Evolutionary conservation across 2,888 invertebrate genomes (phyloP).

Genomic region (Archips xylosteana): DNA sequence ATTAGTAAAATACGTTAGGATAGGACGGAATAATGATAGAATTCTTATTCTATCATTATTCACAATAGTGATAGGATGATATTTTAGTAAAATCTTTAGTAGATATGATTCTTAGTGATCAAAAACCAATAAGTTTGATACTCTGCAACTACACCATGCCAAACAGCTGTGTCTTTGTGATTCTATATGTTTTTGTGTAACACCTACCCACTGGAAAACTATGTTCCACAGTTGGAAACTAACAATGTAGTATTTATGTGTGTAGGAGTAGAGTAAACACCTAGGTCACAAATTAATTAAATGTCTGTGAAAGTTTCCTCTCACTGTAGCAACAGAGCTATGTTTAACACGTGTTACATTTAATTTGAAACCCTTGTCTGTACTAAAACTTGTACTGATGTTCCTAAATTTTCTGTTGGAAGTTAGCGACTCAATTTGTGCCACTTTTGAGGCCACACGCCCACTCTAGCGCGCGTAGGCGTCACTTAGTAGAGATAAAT

Average conservation of each 20-base stretch:
- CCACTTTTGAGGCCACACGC: slow-evolving; percentile 2
- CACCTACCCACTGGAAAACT: neutral
- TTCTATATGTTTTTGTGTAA: neutral
- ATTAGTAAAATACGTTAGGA: too few relatives aligned
- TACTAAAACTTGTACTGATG: slow-evolving; percentile 9
- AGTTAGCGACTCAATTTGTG: slow-evolving; percentile 8
- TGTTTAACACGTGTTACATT: slow-evolving; percentile 12
- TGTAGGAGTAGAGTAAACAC: neutral
- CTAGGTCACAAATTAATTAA: slow-evolving; percentile 7
- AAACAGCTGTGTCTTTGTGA: neutral
- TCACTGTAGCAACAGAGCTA: neutral
- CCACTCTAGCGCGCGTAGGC: neutral
- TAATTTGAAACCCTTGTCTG: slow-evolving; percentile 5
- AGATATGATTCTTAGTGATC: neutral
- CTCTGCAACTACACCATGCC: neutral
- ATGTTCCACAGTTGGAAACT: neutral
- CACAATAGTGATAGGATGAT: too few relatives aligned
- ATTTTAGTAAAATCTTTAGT: too few relatives aligned
- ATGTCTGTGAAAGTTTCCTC: neutral
- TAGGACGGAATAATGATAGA: too few relatives aligned
- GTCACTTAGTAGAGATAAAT: slow-evolving; percentile 1
- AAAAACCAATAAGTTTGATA: neutral
- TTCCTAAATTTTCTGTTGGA: slow-evolving; percentile 13
- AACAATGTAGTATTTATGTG: neutral
- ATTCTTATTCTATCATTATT: too few relatives aligned